Evolutionary conservation across 2,113 vertebrate genomes (phyloP).

Genomic region (Acinonyx jubatus): DNA sequence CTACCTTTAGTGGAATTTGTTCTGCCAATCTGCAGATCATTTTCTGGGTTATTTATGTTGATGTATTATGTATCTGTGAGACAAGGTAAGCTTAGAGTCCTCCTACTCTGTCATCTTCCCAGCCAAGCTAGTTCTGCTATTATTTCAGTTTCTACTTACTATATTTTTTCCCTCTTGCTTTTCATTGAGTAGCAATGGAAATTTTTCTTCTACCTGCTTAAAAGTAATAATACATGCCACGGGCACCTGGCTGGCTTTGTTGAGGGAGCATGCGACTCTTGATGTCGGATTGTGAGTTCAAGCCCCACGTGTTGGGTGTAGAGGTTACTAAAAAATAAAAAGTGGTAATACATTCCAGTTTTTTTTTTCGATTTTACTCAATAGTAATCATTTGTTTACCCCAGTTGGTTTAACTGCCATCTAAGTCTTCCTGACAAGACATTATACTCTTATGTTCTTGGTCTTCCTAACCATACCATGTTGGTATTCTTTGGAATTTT

Average conservation of each 20-base stretch:
- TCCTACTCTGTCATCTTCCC: not conserved
- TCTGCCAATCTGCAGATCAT: not conserved
- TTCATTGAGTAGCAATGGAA: not conserved
- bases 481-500: not conserved
- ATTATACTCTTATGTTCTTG: not conserved
- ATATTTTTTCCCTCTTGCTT: not conserved
- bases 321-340: not conserved
- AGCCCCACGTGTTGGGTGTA: too few species aligned
- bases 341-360: not conserved
- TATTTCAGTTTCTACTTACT: not conserved
- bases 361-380: not conserved
- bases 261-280: too few species aligned
- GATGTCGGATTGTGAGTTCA: too few species aligned
- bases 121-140: not conserved
- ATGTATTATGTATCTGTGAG: not conserved
- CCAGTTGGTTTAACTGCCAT: not conserved
- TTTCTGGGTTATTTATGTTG: not conserved
- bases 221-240: not conserved
- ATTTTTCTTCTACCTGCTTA: not conserved
- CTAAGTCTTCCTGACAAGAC: not conserved
- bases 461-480: not conserved
- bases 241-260: too few species aligned
- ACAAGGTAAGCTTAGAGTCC: not conserved
- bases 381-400: not conserved
- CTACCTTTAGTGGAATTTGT: not conserved